Evolutionary conservation across 2,113 vertebrate species (phyloP).

Genomic region (Micromys minutus): DNA sequence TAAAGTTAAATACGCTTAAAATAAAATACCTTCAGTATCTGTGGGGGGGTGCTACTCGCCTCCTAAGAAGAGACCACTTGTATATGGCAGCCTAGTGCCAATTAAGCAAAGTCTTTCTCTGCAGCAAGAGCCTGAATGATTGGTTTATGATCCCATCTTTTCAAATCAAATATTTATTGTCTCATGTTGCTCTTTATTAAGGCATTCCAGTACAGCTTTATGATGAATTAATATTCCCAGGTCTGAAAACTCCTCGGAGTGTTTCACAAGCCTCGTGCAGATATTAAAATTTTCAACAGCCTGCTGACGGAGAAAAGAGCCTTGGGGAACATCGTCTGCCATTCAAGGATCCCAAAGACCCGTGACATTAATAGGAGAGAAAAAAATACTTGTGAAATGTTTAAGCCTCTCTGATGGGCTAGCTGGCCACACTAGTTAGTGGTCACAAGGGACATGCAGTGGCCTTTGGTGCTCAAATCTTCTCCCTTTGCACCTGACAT

Average conservation of each 20-base stretch:
- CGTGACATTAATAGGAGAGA: neutral
- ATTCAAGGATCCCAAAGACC: neutral
- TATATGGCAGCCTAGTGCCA: constrained; percentile 34
- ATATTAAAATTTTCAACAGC: constrained; percentile 61
- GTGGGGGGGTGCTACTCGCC: neutral
- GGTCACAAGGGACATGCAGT: neutral
- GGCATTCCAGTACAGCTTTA: constrained; percentile 56
- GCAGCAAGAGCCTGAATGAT: constrained; percentile 55
- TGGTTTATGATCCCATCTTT: constrained; percentile 66
- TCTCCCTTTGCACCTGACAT: rapidly evolving
- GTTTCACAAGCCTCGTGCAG: constrained; percentile 49
- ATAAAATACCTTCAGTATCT: constrained; percentile 34
- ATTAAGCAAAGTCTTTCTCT: constrained; percentile 37
- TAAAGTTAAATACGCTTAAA: constrained; percentile 53
- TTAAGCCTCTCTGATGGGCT: neutral
- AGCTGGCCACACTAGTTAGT: neutral
- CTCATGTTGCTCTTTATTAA: constrained; percentile 62
- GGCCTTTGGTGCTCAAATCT: neutral
- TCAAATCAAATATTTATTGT: constrained; percentile 71
- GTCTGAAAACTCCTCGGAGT: constrained; percentile 47
- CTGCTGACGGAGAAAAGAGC: neutral
- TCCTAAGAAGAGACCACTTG: constrained; percentile 42
- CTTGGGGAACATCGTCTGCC: neutral
- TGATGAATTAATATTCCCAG: constrained; percentile 67
- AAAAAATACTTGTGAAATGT: neutral